A percentile compares a stretch with the other conserved stretches of the same genome.
These are phyloP conservation scores for Tor tambroides DNA, from an alignment of 2,113 vertebrate genomes.

Conservation along the genomic window DNA sequence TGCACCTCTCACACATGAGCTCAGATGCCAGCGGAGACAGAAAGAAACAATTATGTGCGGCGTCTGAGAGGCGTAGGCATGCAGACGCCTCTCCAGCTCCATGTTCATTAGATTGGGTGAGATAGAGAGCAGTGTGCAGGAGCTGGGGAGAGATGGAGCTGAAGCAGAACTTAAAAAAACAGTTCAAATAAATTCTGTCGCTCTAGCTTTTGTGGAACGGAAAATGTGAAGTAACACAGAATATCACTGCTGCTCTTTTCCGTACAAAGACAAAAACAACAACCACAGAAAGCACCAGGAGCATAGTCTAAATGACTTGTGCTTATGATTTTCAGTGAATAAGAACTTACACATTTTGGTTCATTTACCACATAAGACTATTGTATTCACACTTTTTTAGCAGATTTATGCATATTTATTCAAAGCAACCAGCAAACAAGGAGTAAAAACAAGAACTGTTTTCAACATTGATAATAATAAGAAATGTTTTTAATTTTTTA, in stretches of 20 bases:
- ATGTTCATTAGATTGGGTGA: conserved; percentile 30
- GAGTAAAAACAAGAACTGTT: no score
- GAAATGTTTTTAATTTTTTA: no score
- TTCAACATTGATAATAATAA: no score
- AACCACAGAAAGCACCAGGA: not conserved
- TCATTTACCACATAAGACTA: not conserved
- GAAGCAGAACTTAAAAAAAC: not conserved
- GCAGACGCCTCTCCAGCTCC: not conserved
- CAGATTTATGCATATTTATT: not conserved
- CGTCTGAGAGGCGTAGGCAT: conserved; percentile 11
- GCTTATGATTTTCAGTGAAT: no score
- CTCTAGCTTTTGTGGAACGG: not conserved
- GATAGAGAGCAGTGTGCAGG: not conserved
- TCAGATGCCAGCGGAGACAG: conserved; percentile 20
- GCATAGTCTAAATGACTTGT: not conserved
- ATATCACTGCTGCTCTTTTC: not conserved
- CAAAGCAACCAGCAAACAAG: not conserved
- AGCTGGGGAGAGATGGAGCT: not conserved
- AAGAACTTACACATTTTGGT: not conserved
- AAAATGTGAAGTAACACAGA: not conserved
- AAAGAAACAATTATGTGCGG: conserved; percentile 31
- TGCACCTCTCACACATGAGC: conserved; percentile 32
- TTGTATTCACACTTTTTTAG: not conserved
- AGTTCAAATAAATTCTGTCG: not conserved
- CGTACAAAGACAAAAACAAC: no score